Percentiles rank a stretch among this genome's conserved stretches.
These are phyloP conservation scores for Choloepus hoffmanni DNA, from an alignment of 2,113 vertebrate genomes.

Conservation along the genomic window DNA sequence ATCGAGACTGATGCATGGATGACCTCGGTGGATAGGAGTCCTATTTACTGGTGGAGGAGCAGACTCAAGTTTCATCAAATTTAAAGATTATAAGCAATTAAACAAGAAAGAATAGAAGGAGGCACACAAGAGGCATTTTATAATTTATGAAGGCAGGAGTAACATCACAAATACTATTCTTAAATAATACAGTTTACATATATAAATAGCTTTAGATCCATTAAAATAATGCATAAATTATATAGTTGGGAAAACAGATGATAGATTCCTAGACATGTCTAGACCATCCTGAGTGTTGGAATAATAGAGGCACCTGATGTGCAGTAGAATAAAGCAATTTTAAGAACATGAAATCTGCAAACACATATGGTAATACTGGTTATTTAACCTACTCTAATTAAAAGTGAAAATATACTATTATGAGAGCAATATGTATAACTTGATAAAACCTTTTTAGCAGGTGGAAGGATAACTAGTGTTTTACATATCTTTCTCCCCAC, in stretches of 20 bases:
- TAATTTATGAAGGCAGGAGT: neutral
- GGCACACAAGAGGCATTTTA: neutral
- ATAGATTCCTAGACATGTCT: neutral
- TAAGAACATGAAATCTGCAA: neutral
- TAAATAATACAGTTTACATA: neutral
- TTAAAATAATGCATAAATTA: neutral
- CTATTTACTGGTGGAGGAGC: neutral
- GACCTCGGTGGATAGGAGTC: neutral
- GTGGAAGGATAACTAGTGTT: neutral
- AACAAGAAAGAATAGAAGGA: neutral
- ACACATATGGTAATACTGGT: neutral
- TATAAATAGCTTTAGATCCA: constrained; percentile 12
- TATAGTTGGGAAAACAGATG: neutral
- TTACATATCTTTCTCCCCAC: neutral
- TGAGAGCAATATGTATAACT: neutral
- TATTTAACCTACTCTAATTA: neutral
- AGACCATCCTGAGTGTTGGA: neutral
- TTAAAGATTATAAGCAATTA: neutral
- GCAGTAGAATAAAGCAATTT: neutral
- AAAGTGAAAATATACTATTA: constrained; percentile 1
- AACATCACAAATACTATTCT: neutral
- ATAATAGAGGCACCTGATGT: neutral
- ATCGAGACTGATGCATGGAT: neutral
- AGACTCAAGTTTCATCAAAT: neutral
- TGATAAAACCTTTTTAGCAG: neutral